Percentiles rank a stretch among this genome's conserved stretches.
Evolutionary conservation across 1,140 invertebrate genomes (phyloP).

Genomic region (Palaemon carinicauda): DNA sequence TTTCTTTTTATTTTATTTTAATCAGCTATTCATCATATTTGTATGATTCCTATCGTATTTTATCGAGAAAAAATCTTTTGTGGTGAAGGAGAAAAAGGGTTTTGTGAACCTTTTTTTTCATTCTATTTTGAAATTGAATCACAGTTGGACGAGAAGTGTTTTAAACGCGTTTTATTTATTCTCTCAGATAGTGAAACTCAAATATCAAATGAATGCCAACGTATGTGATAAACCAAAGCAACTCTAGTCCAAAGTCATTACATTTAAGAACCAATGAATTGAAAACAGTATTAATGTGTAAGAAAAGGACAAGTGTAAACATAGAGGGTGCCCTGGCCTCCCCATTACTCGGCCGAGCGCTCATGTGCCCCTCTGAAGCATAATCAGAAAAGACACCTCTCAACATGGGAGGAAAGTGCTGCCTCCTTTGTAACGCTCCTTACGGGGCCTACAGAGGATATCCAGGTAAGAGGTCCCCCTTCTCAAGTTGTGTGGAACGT

Average conservation of each 20-base stretch:
- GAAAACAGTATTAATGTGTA: constrained; percentile 23
- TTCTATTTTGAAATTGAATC: background rate
- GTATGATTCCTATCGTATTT: no score
- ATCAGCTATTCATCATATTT: no score
- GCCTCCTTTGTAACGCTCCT: constrained; percentile 41
- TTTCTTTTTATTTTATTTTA: no score
- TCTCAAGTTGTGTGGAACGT: no score
- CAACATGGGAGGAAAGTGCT: constrained; percentile 44
- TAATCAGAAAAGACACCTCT: background rate
- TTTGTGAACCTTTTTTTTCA: background rate
- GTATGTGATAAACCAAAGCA: constrained; percentile 27
- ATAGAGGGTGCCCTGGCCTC: background rate
- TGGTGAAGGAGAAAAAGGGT: no score
- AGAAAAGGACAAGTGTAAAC: background rate
- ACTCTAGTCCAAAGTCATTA: background rate
- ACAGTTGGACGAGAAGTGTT: no score
- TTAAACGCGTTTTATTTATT: background rate
- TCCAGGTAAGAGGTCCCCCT: constrained; percentile 30
- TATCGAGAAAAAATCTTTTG: no score
- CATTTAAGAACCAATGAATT: background rate
- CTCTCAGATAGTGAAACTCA: background rate
- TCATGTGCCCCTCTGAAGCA: background rate
- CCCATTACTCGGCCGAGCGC: background rate
- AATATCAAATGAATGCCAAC: background rate
- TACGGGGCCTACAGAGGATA: constrained; percentile 46